phyloP scores from a whole-genome alignment of 2,113 vertebrate species.

The Actinemys pallida region DNA sequence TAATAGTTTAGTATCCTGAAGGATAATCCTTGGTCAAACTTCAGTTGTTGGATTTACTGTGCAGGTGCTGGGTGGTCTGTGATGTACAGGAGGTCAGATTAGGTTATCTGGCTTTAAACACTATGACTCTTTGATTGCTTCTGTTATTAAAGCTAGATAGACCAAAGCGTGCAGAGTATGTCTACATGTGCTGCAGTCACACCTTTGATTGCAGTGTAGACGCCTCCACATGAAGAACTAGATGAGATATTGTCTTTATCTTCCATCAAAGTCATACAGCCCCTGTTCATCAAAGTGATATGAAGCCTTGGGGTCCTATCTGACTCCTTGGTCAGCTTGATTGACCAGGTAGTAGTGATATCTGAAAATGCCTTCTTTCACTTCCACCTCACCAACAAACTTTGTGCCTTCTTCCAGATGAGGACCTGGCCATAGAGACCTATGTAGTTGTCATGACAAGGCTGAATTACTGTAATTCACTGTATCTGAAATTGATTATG shows the following conservation, averaged over 20 bases:
- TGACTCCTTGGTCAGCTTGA: not conserved
- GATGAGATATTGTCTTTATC: not conserved
- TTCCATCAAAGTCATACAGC: not conserved
- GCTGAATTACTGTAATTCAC: not conserved
- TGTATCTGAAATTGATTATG: not conserved
- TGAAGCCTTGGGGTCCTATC: not conserved
- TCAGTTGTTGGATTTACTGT: no score
- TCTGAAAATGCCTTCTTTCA: not conserved
- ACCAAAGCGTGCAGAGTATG: no score
- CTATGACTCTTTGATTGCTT: no score
- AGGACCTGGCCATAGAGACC: not conserved
- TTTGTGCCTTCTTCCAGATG: fast-evolving
- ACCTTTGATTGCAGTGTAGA: no score
- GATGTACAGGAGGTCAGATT: no score
- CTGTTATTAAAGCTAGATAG: no score
- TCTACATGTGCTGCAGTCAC: no score
- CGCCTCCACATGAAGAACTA: no score
- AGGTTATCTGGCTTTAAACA: no score
- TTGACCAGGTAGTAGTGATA: not conserved
- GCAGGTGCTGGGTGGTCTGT: no score
- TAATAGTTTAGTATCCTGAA: no score
- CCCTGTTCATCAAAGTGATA: not conserved
- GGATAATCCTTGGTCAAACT: no score
- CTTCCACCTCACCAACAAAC: not conserved
- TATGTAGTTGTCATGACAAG: not conserved